A percentile compares a stretch with the other conserved stretches of the same genome.
phyloP scores from a whole-genome alignment of 2,888 invertebrate species.

The Xanthorhoe spadicearia region DNA sequence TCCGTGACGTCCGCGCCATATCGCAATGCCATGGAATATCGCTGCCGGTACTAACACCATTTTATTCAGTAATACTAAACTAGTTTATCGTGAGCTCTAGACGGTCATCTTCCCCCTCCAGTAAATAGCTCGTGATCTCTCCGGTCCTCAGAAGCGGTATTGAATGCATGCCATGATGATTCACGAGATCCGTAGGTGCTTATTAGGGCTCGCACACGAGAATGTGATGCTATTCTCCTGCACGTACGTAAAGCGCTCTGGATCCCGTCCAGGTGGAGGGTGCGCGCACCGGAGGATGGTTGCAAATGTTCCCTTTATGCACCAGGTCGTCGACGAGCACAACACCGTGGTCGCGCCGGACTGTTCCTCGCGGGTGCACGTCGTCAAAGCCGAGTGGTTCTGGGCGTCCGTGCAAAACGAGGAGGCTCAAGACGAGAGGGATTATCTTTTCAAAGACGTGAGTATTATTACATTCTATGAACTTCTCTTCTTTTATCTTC shows the following conservation, averaged over 20 bases:
- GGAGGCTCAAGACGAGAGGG: slow-evolving; percentile 95
- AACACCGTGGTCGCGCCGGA: slow-evolving; percentile 89
- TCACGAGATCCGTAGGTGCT: slow-evolving; percentile 57
- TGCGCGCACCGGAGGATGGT: slow-evolving; percentile 20
- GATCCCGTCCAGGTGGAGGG: slow-evolving; percentile 38
- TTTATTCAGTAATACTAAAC: slow-evolving; percentile 81
- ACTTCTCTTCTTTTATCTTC: no score
- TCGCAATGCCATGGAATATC: slow-evolving; percentile 83
- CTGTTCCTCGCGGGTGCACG: slow-evolving; percentile 88
- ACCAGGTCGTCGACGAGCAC: slow-evolving; percentile 93
- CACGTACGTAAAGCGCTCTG: slow-evolving; percentile 44
- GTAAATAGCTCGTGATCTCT: slow-evolving; percentile 34
- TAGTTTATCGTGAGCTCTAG: slow-evolving; percentile 58
- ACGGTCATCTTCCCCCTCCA: slow-evolving; percentile 46
- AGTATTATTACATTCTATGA: slow-evolving; percentile 64
- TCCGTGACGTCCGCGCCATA: slow-evolving; percentile 79
- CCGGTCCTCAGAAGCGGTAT: slow-evolving; percentile 47
- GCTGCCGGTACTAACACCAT: slow-evolving; percentile 86
- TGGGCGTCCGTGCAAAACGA: slow-evolving; percentile 99
- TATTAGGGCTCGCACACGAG: slow-evolving; percentile 54
- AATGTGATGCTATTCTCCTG: slow-evolving; percentile 40
- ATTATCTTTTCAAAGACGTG: slow-evolving; percentile 94
- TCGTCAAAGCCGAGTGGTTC: slow-evolving; percentile 98
- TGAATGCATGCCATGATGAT: slow-evolving; percentile 62
- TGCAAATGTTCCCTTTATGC: slow-evolving; percentile 25